These are phyloP conservation scores for Oscheius sp. DNA, from an alignment of 2,888 invertebrate genomes.

Conservation along the genomic window DNA sequence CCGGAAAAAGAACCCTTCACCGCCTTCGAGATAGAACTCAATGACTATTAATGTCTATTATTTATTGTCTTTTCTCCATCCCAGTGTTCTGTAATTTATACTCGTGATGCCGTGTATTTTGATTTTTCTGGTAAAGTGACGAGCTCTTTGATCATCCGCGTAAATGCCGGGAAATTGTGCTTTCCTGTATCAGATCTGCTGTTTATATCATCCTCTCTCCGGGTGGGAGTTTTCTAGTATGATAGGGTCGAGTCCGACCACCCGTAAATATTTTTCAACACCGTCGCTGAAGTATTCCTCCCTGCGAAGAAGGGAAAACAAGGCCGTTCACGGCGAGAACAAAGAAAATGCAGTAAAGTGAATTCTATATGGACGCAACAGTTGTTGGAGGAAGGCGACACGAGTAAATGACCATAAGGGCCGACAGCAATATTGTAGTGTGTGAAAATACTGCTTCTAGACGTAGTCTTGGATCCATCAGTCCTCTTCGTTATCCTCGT, in stretches of 20 bases:
- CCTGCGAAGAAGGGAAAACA: not conserved
- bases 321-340: conserved; percentile 13
- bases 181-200: not conserved
- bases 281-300: not conserved
- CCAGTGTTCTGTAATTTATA: conserved; percentile 1
- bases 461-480: too few relatives aligned
- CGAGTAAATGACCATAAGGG: not conserved
- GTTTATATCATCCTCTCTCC: not conserved
- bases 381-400: too few relatives aligned
- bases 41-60: conserved; percentile 39
- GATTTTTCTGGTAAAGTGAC: conserved; percentile 8
- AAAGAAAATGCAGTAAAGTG: conserved; percentile 8
- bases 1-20: conserved; percentile 45
- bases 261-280: too few relatives aligned
- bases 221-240: not conserved
- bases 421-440: not conserved
- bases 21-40: conserved; percentile 53
- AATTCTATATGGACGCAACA: conserved; percentile 15
- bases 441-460: too few relatives aligned
- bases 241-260: not conserved
- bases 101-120: conserved; percentile 10
- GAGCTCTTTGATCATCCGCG: not conserved
- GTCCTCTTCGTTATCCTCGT: too few relatives aligned
- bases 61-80: conserved; percentile 2
- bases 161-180: conserved; percentile 4